Percentiles rank a stretch among this genome's conserved stretches.
These are phyloP conservation scores for Sphecodes monilicornis DNA, from an alignment of 2,888 invertebrate species.

Conservation along the genomic window DNA sequence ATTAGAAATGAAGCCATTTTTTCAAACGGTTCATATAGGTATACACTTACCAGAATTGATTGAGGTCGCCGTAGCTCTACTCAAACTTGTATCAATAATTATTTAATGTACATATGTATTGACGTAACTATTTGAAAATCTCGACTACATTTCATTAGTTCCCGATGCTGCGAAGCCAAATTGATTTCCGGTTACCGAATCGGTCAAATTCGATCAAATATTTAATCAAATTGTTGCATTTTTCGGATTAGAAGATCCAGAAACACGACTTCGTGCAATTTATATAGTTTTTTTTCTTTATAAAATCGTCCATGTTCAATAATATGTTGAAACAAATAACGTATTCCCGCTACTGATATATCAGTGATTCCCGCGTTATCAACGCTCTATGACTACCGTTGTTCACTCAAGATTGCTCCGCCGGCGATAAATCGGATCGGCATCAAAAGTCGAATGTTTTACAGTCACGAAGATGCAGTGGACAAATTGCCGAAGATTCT, in stretches of 20 bases:
- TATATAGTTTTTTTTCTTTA: not conserved
- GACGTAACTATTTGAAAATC: not conserved
- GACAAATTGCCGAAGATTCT: constrained; percentile 16
- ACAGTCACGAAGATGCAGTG: constrained; percentile 37
- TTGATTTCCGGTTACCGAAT: not conserved
- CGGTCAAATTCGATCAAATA: not conserved
- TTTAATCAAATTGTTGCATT: not conserved
- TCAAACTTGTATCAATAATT: not conserved
- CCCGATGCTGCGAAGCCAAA: not conserved
- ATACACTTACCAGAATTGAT: not conserved
- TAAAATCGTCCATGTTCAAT: not conserved
- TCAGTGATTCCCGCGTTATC: constrained; percentile 2
- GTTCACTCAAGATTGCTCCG: not conserved
- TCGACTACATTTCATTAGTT: not conserved
- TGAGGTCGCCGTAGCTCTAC: not conserved
- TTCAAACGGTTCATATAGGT: not conserved
- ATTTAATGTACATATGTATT: not conserved
- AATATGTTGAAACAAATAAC: constrained; percentile 10
- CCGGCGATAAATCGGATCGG: not conserved
- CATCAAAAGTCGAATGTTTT: not conserved
- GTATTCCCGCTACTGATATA: no score
- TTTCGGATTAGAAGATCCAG: not conserved
- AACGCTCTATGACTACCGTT: not conserved
- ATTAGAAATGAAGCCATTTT: not conserved
- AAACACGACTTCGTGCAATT: not conserved